Base-by-base conservation (phyloP, 2,113 vertebrate genomes). In the Emydura subglobosa region DNA sequence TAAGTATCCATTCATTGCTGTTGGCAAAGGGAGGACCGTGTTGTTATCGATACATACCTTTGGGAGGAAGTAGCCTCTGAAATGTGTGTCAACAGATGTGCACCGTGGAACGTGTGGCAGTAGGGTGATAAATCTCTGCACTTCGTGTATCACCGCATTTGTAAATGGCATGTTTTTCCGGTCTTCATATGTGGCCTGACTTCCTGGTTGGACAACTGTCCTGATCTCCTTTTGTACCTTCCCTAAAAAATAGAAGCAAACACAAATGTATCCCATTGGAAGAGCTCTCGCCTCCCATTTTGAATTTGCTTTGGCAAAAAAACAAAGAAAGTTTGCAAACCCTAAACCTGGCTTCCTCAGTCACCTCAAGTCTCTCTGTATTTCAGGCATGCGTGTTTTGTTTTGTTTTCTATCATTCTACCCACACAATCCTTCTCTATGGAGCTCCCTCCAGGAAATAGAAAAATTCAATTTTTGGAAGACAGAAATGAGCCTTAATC, bases 71-170 rank as follows among this genome's bases (percentile, higher is more conserved):
- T 98, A 98, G 87, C 98, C 96, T 4, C 97, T 96, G 92, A 99
- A 98, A 72, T 85, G 96, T 3, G 94, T 95, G 94, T 98, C 95
- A 0, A 88, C 91, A 0, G 97, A 76, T 0, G 98, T 97, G 92
- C 97, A 96, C 34, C 98, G 98, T 3, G 98, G 97, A 59, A 97
- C 94, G 0, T 98, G 96, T 7, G 98, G 98, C 92, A 98, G 94
- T 5, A 99, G 98, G 2, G 99, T 99, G 94, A 99, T 98, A 87
- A 98, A 99, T 88, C 99, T 98, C 97, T 99, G 99, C 82, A 99
- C 98, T 96, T 99, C 99, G 0, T 99, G 99, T 91, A 99, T 98
- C 86, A 99, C 99, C 0, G 99, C 99, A 0, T 98, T 98, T 3
- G 99, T 99, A 84, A 98, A 99, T 0, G 99, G 99, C 97, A 98